Conservation (phyloP, 2,113 vertebrate species). For the Atractosteus spatula region DNA sequence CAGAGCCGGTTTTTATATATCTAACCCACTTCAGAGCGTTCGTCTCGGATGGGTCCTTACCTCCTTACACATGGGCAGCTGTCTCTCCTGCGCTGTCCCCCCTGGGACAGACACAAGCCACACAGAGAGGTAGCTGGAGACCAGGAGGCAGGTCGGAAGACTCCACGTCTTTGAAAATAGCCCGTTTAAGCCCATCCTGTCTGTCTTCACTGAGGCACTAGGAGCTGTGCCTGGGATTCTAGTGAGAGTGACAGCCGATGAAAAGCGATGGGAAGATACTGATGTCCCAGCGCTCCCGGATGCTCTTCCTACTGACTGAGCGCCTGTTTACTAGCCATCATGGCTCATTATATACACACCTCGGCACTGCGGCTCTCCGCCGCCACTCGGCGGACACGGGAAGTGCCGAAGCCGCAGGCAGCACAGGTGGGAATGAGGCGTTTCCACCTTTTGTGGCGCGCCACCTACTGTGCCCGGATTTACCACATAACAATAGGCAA, state of each 20-base stretch:
- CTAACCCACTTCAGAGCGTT: no score
- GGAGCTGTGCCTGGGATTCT: no score
- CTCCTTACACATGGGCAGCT: slow-evolving; percentile 70
- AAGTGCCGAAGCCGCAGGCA: slow-evolving; percentile 5
- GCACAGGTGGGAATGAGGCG: neutral
- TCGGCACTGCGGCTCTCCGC: neutral
- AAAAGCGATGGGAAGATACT: no score
- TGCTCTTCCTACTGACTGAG: neutral
- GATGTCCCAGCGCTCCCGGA: neutral
- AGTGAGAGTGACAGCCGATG: no score
- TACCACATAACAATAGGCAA: no score
- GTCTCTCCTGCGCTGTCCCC: slow-evolving; percentile 29
- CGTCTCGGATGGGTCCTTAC: slow-evolving; percentile 47
- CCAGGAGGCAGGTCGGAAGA: neutral
- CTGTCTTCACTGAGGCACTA: no score
- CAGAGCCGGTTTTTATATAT: no score
- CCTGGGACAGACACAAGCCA: slow-evolving; percentile 31
- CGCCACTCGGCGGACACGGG: slow-evolving; percentile 13
- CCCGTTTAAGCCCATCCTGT: no score
- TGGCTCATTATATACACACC: neutral
- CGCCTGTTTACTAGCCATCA: neutral
- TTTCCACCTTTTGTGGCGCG: no score
- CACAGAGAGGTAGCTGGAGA: slow-evolving; percentile 23
- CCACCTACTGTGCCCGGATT: no score
- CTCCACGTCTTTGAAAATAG: no score